Conservation (phyloP, 2,888 invertebrate species). For the Lysandra coridon region DNA sequence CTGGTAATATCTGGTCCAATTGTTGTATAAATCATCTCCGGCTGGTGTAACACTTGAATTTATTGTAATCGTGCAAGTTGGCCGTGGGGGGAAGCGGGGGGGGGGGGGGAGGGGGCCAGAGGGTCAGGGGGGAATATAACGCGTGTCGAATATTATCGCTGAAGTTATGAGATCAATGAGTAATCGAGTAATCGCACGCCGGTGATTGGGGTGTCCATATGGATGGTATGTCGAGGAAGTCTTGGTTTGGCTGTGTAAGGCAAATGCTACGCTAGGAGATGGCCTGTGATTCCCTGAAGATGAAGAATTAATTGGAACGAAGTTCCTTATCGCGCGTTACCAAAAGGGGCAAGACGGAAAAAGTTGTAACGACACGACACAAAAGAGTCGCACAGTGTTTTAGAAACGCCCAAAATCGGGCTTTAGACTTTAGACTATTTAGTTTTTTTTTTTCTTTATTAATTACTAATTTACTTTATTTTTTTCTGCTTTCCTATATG, state of each 20-base stretch:
- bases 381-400: no score
- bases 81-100: constrained; percentile 43
- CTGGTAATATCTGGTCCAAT: constrained; percentile 18
- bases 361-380: no score
- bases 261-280: background rate
- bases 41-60: constrained; percentile 39
- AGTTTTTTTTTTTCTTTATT: no score
- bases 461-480: no score
- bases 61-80: constrained; percentile 34
- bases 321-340: no score
- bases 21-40: constrained; percentile 22
- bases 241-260: background rate
- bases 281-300: no score
- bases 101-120: background rate
- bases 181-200: constrained; percentile 38
- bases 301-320: no score
- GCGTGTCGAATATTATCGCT: constrained; percentile 63
- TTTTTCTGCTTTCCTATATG: no score
- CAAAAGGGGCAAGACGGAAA: no score
- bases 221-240: background rate
- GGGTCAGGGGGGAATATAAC: constrained; percentile 48
- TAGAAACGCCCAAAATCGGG: no score
- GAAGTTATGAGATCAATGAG: constrained; percentile 44
- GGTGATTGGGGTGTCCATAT: background rate
- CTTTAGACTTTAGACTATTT: no score